Evolutionary conservation across 2,113 vertebrate genomes (phyloP), one percentile per base, ranked within the genome.

Genomic region (Sporophila hypoxantha): DNA sequence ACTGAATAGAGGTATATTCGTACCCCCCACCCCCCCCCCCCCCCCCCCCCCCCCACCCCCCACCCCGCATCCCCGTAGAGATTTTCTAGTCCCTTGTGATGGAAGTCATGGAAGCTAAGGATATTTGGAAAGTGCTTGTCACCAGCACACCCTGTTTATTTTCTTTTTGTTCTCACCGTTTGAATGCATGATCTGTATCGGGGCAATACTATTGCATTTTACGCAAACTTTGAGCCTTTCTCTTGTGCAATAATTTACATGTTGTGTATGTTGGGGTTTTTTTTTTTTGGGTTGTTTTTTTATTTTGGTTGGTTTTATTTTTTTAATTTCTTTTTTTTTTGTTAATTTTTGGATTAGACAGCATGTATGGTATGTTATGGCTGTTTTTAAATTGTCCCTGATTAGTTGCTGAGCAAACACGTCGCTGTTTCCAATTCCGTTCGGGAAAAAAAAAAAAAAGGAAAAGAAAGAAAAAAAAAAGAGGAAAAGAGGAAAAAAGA

Each of bases 231-330:
- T 98, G 98, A 99, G 98, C 99, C 99, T 99, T 99, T 99, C 98
- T 99, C 98, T 99, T 99, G 99, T 99, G 99, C 99, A 99, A 99
- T 99, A 99, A 99, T 99, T 99, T 99, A 99, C 99, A 99, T 99
- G 98, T 99, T 98, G 98, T 99, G 98, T 99, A 99, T 98, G 97
- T 99, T 98, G 97, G 96, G 74, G 96, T 87, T 96, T 95, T 96
- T 96, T 97, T 97, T 97, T 20, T 47, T 60, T 34, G 36, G 73
- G 52, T 59, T 78, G 3, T 42, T 44, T 26, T 34, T 66, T 80
- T 23, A 9, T 50, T 87, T 87, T 71, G n/a, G 39, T 80, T 67
- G 59, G 50, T 22, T 20, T 17, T 36, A 8, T 8, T 69, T 70
- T 85, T 19, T 55, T 37, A 32, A 29, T 60, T 70, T 49, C 11